Base-by-base conservation (phyloP, 2,888 invertebrate species). In the Thysanoteuthis rhombus region DNA sequence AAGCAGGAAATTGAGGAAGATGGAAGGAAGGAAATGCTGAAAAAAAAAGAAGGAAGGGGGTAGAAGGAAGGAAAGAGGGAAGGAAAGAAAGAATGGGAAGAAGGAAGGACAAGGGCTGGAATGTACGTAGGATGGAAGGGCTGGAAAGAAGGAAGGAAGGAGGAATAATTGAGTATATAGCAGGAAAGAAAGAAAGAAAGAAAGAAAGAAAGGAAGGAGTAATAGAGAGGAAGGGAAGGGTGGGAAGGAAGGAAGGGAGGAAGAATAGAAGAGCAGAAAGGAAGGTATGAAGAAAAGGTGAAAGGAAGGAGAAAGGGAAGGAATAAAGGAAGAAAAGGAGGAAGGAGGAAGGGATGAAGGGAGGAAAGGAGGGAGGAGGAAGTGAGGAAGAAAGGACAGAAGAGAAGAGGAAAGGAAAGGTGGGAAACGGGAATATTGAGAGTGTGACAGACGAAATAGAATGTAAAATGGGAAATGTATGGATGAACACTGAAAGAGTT, bases 401-500 rank as follows among this genome's bases (percentile, higher is more conserved):
- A n/a, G 6, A 8, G 0, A n/a, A 0, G n/a, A 75, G 16, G 75
- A n/a, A n/a, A 8, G 1, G n/a, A 75, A 8, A 75, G n/a, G 25
- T 6, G 25, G 19, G 22, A 22, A 25, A 58, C 22, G 25, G 25
- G 25, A 25, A 2, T 22, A 58, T 25, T 22, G 58, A 58, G 25
- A 25, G 58, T 25, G 25, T 22, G 25, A 25, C 6, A n/a, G 10
- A 75, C 1, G 75, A n/a, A 75, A 12, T 1, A 75, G n/a, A n/a
- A 32, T 6, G 6, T n/a, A 19, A n/a, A 75, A n/a, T 1, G 8
- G n/a, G 19, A 10, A 75, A 75, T 6, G 32, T 8, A 75, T 2
- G 75, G n/a, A 6, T 2, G 1, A 1, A n/a, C 0, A 1, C 1
- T n/a, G n/a, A 12, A n/a, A 75, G 6, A 10, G 10, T 6, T n/a